Evolutionary conservation across 2,888 invertebrate genomes (phyloP).

Genomic region (Melinaea marsaeus): DNA sequence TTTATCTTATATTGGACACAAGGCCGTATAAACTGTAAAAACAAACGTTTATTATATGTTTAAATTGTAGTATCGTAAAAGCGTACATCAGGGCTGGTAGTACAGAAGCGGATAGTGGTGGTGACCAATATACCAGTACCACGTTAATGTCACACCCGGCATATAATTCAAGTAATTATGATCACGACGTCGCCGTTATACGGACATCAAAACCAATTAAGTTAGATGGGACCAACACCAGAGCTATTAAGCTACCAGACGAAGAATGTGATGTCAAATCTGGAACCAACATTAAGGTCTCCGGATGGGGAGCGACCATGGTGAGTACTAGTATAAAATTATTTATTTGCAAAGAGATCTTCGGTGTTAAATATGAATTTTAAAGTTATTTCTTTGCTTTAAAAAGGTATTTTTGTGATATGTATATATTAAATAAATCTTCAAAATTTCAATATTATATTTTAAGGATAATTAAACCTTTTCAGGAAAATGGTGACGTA

Average conservation of each 20-base stretch:
- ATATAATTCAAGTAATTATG: slow-evolving; percentile 54
- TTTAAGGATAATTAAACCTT: slow-evolving; percentile 9
- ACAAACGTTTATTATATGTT: neutral
- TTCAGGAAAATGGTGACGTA: slow-evolving; percentile 49
- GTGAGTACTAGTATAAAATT: slow-evolving; percentile 40
- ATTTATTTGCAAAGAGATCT: no score
- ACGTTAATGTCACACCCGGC: slow-evolving; percentile 50
- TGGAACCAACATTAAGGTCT: slow-evolving; percentile 45
- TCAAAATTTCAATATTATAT: neutral
- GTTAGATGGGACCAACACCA: slow-evolving; percentile 48
- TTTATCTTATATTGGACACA: neutral
- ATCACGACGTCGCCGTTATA: slow-evolving; percentile 69
- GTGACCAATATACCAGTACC: slow-evolving; percentile 54
- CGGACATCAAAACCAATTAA: slow-evolving; percentile 47
- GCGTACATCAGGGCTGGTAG: slow-evolving; percentile 62
- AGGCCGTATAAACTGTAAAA: neutral
- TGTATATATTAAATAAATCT: neutral
- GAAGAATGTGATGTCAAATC: slow-evolving; percentile 37
- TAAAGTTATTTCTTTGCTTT: slow-evolving; percentile 1
- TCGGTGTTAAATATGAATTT: neutral
- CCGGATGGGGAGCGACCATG: slow-evolving; percentile 64
- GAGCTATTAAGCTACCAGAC: slow-evolving; percentile 40
- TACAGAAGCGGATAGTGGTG: slow-evolving; percentile 51
- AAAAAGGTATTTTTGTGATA: no score
- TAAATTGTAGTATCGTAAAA: slow-evolving; percentile 44